phyloP scores from a whole-genome alignment of 2,888 invertebrate genomes.

The Apamea epomidion region DNA sequence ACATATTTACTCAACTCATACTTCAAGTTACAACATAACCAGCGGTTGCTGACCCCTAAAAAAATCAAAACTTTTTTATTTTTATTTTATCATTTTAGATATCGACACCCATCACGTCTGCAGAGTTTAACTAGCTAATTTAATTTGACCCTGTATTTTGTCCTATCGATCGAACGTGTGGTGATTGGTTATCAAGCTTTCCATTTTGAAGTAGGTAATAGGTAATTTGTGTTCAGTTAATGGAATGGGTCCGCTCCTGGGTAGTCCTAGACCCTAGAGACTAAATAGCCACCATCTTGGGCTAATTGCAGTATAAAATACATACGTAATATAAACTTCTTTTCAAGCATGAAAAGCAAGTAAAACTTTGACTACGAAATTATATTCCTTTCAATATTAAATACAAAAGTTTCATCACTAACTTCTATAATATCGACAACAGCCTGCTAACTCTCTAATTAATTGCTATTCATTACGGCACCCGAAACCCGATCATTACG shows the following conservation, averaged over 20 bases:
- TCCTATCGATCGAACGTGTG: not conserved
- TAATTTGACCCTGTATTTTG: not conserved
- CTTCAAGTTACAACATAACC: too few relatives aligned
- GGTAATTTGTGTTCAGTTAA: not conserved
- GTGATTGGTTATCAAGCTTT: not conserved
- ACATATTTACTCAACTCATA: too few relatives aligned
- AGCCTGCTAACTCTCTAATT: conserved; percentile 33
- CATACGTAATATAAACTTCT: too few relatives aligned
- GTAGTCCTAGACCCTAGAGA: not conserved
- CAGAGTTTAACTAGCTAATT: too few relatives aligned
- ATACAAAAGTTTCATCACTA: conserved; percentile 12
- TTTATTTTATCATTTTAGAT: too few relatives aligned
- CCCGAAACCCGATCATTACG: conserved; percentile 48
- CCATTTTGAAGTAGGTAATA: not conserved
- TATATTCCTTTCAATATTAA: conserved; percentile 10
- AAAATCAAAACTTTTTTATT: too few relatives aligned
- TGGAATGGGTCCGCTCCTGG: not conserved
- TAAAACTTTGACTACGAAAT: not conserved
- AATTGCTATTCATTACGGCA: conserved; percentile 59
- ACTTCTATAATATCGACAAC: conserved; percentile 23
- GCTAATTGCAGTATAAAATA: not conserved
- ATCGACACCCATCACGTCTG: too few relatives aligned
- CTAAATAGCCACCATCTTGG: not conserved
- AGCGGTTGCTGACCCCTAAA: too few relatives aligned
- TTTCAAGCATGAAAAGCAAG: not conserved